These are phyloP conservation scores for Anguilla obscura DNA, from an alignment of 2,797 vertebrate species.

Conservation along the genomic window DNA sequence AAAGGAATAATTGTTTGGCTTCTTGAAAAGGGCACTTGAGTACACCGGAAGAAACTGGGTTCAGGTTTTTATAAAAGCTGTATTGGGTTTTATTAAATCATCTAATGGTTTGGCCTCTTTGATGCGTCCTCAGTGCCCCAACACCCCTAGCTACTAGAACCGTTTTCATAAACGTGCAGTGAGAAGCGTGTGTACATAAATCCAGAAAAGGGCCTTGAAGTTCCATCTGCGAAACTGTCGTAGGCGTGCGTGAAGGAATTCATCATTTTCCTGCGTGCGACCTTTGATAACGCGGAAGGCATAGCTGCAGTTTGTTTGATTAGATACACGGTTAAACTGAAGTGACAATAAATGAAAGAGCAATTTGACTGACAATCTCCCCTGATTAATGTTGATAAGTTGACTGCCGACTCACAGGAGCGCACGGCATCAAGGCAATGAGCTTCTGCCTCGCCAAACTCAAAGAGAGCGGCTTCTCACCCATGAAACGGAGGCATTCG, in stretches of 20 bases:
- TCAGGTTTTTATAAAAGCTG: neutral
- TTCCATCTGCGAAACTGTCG: neutral
- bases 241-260: neutral
- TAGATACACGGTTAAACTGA: conserved; percentile 69
- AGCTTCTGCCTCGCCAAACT: conserved; percentile 9
- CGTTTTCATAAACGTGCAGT: neutral
- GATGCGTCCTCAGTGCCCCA: neutral
- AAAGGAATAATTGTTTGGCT: neutral
- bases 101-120: neutral
- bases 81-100: neutral
- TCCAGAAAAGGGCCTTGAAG: neutral
- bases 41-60: no score
- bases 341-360: conserved; percentile 68
- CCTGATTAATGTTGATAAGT: conserved; percentile 55
- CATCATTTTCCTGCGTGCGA: neutral
- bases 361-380: conserved; percentile 66
- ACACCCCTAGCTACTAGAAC: neutral
- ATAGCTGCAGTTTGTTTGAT: conserved; percentile 71
- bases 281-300: neutral
- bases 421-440: conserved; percentile 22
- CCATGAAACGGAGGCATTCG: conserved; percentile 37
- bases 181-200: neutral
- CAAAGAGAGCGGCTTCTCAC: conserved; percentile 16
- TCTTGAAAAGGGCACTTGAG: neutral
- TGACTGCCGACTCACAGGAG: conserved; percentile 44